Conservation (phyloP, 2,797 vertebrate genomes). For the Trichosurus vulpecula region DNA sequence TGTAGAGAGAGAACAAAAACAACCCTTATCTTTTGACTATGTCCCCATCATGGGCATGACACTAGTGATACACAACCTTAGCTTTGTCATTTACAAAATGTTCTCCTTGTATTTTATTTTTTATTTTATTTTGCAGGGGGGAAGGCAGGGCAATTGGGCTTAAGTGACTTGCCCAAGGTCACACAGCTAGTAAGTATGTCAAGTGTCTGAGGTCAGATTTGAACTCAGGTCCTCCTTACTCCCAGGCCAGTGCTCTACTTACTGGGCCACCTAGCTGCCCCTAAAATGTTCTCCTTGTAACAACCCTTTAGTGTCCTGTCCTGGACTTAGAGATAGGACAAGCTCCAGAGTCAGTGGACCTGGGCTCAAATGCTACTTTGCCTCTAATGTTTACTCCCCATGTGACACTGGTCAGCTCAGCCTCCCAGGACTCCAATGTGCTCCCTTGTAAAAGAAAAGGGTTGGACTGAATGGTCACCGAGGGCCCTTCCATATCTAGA, state of each 20-base stretch:
- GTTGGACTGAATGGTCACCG: background rate
- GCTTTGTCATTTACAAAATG: background rate
- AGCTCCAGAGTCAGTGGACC: background rate
- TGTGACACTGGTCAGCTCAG: background rate
- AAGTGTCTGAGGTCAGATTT: too few species aligned
- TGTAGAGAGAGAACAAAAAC: background rate
- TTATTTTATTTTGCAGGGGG: too few species aligned
- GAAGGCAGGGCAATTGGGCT: too few species aligned
- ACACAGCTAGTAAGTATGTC: too few species aligned
- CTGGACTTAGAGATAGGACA: background rate
- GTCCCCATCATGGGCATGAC: background rate
- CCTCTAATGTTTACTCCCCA: background rate
- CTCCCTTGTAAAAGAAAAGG: background rate
- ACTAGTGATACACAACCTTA: background rate
- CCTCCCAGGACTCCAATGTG: background rate
- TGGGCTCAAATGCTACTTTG: background rate
- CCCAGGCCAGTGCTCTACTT: too few species aligned
- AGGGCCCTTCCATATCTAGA: background rate
- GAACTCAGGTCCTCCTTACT: too few species aligned
- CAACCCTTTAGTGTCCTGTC: background rate
- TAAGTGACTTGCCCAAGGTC: too few species aligned
- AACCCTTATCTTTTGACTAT: background rate
- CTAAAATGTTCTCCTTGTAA: background rate
- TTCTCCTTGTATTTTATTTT: background rate
- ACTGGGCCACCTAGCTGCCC: too few species aligned